phyloP scores from a whole-genome alignment of 2,888 invertebrate genomes.

The Polydrusus tereticollis region DNA sequence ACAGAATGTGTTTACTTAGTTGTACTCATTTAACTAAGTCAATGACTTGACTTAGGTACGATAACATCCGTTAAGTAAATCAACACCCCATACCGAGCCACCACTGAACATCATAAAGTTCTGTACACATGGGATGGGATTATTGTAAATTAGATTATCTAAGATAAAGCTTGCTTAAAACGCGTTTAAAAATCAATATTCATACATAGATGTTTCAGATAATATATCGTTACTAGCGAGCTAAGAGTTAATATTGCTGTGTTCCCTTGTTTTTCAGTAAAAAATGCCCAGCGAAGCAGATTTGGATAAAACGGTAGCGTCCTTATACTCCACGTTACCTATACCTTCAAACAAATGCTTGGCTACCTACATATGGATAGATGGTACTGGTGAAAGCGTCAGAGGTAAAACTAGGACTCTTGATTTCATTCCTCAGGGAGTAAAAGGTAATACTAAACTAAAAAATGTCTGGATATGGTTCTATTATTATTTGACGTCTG shows the following conservation, averaged over 20 bases:
- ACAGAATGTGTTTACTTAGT: no score
- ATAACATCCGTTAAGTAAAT: no score
- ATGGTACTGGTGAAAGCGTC: constrained; percentile 89
- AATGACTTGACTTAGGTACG: no score
- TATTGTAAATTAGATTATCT: neutral
- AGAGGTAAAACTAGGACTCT: constrained; percentile 91
- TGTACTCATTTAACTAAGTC: no score
- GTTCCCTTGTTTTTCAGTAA: neutral
- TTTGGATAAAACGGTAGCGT: constrained; percentile 76
- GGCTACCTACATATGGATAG: constrained; percentile 95
- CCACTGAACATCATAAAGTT: no score
- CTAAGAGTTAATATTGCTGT: neutral
- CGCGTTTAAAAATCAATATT: neutral
- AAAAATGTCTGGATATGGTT: constrained; percentile 59
- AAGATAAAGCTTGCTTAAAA: neutral
- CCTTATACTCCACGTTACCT: constrained; percentile 82
- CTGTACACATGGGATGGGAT: no score
- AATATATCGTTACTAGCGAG: neutral
- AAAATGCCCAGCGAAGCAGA: constrained; percentile 22
- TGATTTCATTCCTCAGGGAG: constrained; percentile 81
- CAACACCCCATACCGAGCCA: no score
- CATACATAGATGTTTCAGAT: neutral
- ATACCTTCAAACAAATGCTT: constrained; percentile 82
- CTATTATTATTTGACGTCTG: constrained; percentile 64
- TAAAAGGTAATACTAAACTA: constrained; percentile 74